phyloP scores from a whole-genome alignment of 1,140 invertebrate genomes.

The Bombus waltoni region DNA sequence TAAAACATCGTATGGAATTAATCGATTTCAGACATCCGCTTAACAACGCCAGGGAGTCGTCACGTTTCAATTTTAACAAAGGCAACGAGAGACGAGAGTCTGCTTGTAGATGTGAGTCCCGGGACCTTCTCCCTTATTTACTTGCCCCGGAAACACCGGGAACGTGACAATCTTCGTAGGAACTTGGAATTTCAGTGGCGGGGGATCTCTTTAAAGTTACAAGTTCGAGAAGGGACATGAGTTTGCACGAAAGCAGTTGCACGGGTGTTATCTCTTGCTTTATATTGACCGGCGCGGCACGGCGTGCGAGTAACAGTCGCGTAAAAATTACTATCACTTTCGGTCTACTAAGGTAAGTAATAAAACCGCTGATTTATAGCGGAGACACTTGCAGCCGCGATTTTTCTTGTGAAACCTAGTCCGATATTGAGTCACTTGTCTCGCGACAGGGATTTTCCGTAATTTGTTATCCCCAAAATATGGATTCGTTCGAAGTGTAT shows the following conservation, averaged over 20 bases:
- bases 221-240: neutral
- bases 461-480: no score
- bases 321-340: slow-evolving; percentile 20
- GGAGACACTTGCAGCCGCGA: neutral
- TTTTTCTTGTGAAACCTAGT: neutral
- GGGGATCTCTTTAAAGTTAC: neutral
- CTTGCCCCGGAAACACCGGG: neutral
- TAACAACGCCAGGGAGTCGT: neutral
- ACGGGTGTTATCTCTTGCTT: neutral
- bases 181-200: neutral
- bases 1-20: no score
- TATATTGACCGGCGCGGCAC: neutral
- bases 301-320: neutral
- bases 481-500: no score
- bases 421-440: no score
- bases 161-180: slow-evolving; percentile 18
- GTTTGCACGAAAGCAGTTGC: neutral
- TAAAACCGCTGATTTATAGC: neutral
- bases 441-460: no score
- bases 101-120: neutral
- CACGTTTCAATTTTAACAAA: slow-evolving; percentile 3
- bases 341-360: neutral
- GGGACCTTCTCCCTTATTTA: neutral
- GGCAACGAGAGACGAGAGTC: neutral
- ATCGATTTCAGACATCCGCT: neutral